These are phyloP conservation scores for Eupithecia pulchellata DNA, from an alignment of 2,888 invertebrate species.

Conservation along the genomic window DNA sequence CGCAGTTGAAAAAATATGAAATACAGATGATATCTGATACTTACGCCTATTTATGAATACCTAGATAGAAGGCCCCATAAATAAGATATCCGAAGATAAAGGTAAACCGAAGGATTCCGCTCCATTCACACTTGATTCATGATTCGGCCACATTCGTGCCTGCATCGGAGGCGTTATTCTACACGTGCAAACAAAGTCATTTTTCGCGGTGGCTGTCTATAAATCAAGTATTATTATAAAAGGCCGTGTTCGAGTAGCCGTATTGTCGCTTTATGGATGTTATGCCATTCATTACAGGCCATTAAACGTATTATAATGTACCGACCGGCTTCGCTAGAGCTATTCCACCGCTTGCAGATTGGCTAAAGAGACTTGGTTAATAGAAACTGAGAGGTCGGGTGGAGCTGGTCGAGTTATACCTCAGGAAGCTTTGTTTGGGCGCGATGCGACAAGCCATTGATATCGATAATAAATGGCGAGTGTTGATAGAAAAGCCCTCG, in stretches of 20 bases:
- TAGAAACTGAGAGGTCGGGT: slow-evolving; percentile 60
- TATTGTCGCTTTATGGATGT: slow-evolving; percentile 85
- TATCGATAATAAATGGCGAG: slow-evolving; percentile 79
- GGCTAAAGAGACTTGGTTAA: slow-evolving; percentile 52
- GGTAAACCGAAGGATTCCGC: slow-evolving; percentile 42
- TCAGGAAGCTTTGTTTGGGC: slow-evolving; percentile 81
- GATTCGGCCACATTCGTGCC: slow-evolving; percentile 47
- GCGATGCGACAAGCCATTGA: slow-evolving; percentile 82
- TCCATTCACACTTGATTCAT: slow-evolving; percentile 56
- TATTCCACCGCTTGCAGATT: slow-evolving; percentile 41
- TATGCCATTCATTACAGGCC: slow-evolving; percentile 85
- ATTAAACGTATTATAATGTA: slow-evolving; percentile 82
- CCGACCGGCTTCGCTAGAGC: slow-evolving; percentile 62
- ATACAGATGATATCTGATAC: neutral
- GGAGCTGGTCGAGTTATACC: slow-evolving; percentile 68
- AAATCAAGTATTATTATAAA: slow-evolving; percentile 83
- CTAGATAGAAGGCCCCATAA: slow-evolving; percentile 21
- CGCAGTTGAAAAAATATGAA: neutral
- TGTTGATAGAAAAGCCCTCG: slow-evolving; percentile 67
- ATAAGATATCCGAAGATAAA: slow-evolving; percentile 34
- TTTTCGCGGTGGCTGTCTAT: slow-evolving; percentile 73
- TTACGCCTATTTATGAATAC: slow-evolving; percentile 1
- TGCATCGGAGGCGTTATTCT: slow-evolving; percentile 60
- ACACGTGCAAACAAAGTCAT: slow-evolving; percentile 80
- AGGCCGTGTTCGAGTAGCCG: slow-evolving; percentile 80